Evolutionary conservation across 2,888 invertebrate species (phyloP).

Genomic region (Apodemia hepburni): DNA sequence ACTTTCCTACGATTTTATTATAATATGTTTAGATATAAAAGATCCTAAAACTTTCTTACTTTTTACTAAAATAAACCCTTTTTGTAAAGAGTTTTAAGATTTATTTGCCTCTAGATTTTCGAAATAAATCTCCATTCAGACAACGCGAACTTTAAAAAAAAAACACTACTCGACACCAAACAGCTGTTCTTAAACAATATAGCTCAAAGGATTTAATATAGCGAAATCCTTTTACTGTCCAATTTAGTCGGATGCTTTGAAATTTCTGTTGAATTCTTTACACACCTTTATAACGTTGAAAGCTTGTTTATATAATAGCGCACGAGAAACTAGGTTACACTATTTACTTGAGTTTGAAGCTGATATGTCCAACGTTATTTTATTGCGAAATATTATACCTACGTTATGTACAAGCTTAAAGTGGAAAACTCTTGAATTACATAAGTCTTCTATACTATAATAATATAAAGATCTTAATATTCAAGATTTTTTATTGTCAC

Average conservation of each 20-base stretch:
- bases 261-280: slow-evolving; percentile 5
- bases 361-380: not conserved
- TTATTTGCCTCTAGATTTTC: not conserved
- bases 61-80: not conserved
- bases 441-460: too few relatives aligned
- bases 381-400: not conserved
- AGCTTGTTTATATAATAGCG: slow-evolving; percentile 4
- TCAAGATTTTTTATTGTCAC: too few relatives aligned
- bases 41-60: too few relatives aligned
- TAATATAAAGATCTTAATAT: too few relatives aligned
- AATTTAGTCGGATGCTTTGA: not conserved
- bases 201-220: slow-evolving; percentile 12
- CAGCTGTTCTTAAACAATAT: slow-evolving; percentile 1
- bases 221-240: slow-evolving; percentile 12
- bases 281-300: slow-evolving; percentile 4
- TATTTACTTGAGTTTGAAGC: not conserved
- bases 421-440: too few relatives aligned
- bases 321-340: not conserved
- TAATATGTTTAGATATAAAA: too few relatives aligned
- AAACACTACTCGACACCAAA: not conserved
- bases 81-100: not conserved
- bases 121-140: not conserved
- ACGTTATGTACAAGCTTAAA: too few relatives aligned
- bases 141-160: not conserved
- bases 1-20: too few relatives aligned